Percentiles rank a stretch among this genome's conserved stretches.
Evolutionary conservation across 2,888 invertebrate species (phyloP).

Genomic region (Oscheius sp.): DNA sequence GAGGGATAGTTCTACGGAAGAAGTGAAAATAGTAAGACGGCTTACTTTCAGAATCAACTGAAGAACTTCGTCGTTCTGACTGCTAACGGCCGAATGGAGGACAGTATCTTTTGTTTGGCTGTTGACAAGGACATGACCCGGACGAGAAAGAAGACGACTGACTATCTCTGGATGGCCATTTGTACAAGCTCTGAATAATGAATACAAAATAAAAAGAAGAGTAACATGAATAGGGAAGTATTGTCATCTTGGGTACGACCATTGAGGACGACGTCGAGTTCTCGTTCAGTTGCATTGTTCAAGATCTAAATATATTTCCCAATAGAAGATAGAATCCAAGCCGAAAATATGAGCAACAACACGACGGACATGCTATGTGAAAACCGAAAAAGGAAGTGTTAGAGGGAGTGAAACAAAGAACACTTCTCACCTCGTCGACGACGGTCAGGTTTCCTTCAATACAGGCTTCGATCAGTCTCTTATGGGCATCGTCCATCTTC

Average conservation of each 20-base stretch:
- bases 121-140: constrained; percentile 86
- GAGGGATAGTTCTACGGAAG: constrained; percentile 47
- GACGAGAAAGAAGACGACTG: constrained; percentile 79
- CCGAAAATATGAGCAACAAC: neutral
- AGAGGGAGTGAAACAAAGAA: no score
- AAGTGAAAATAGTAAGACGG: neutral
- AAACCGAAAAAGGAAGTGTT: neutral
- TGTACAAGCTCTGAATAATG: constrained; percentile 81
- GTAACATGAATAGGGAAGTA: constrained; percentile 85
- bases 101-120: constrained; percentile 91
- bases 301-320: constrained; percentile 16
- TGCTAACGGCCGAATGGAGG: constrained; percentile 87
- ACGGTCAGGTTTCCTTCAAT: constrained; percentile 79
- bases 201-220: constrained; percentile 46
- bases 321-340: neutral
- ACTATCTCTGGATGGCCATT: constrained; percentile 84
- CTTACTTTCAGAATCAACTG: constrained; percentile 78
- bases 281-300: neutral
- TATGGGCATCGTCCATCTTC: constrained; percentile 63
- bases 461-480: constrained; percentile 82
- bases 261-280: constrained; percentile 77
- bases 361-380: neutral
- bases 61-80: constrained; percentile 83
- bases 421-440: constrained; percentile 75
- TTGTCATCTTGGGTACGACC: constrained; percentile 87